Percentiles rank a stretch among this genome's conserved stretches.
Evolutionary conservation across 2,888 invertebrate genomes (phyloP).

Genomic region (Torymus auratus): DNA sequence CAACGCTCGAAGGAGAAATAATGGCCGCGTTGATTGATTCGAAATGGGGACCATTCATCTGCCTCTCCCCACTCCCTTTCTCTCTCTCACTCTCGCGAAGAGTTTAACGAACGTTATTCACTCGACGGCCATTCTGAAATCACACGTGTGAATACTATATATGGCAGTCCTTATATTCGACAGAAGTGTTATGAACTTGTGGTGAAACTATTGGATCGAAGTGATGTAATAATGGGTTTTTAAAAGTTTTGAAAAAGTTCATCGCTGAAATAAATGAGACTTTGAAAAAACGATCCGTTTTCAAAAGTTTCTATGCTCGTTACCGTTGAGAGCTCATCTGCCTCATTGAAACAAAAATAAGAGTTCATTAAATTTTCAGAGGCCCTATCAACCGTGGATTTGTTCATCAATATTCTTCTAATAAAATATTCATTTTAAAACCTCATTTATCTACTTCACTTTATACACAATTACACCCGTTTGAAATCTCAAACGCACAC

Average conservation of each 20-base stretch:
- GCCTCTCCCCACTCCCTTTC: too few relatives aligned
- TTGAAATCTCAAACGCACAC: too few relatives aligned
- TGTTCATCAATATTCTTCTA: too few relatives aligned
- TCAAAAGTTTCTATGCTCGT: conserved; percentile 14
- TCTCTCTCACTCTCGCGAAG: background rate
- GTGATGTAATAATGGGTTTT: conserved; percentile 33
- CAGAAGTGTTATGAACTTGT: background rate
- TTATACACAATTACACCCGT: too few relatives aligned
- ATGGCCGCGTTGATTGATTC: conserved; percentile 14
- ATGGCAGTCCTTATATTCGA: background rate
- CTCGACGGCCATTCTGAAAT: background rate
- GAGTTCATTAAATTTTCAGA: too few relatives aligned
- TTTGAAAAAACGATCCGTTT: conserved; percentile 25
- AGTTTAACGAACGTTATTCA: conserved; percentile 16
- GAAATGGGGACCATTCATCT: background rate
- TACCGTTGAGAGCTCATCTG: background rate
- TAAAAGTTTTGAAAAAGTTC: conserved; percentile 25
- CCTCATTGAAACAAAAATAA: background rate
- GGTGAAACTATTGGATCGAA: background rate
- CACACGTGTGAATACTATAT: background rate
- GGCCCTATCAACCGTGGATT: too few relatives aligned
- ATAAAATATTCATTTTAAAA: too few relatives aligned
- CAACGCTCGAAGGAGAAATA: conserved; percentile 4
- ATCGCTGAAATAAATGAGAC: conserved; percentile 17
- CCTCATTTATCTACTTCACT: too few relatives aligned